Conservation (phyloP, 2,113 vertebrate genomes). For the Cyprinodon brontotheroides region DNA sequence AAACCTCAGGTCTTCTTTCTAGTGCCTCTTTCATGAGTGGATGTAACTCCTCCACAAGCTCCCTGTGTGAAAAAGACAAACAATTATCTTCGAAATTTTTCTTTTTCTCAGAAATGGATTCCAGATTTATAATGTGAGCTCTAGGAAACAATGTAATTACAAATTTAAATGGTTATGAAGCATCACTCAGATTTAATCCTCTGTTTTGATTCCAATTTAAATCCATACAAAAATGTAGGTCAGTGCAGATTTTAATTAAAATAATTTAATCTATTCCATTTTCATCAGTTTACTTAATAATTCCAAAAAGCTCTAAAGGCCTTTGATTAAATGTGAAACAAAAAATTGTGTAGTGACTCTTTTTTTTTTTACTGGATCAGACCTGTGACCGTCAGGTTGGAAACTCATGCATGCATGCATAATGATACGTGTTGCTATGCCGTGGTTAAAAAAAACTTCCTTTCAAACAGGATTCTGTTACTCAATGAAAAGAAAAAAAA, state of each 20-base stretch:
- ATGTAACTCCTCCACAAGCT: constrained; percentile 96
- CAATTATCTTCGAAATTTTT: background rate
- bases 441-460: no score
- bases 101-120: constrained; percentile 19
- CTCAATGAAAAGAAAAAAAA: no score
- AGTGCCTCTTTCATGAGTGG: constrained; percentile 98
- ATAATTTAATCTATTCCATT: constrained; percentile 75
- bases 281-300: constrained; percentile 16
- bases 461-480: no score
- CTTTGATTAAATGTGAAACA: background rate
- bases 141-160: constrained; percentile 18
- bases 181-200: constrained; percentile 71
- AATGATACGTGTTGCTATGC: no score
- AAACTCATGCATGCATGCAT: no score
- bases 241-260: constrained; percentile 37
- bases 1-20: constrained; percentile 95
- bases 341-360: background rate
- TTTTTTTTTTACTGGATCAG: no score
- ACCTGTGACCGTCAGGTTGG: no score
- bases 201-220: constrained; percentile 37
- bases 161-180: constrained; percentile 83
- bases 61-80: constrained; percentile 75
- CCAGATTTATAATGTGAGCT: constrained; percentile 13
- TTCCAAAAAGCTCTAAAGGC: background rate
- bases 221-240: constrained; percentile 45